A percentile compares a stretch with the other conserved stretches of the same genome.
Evolutionary conservation across 1,140 invertebrate species (phyloP).

Genomic region (Eumaeus atala): DNA sequence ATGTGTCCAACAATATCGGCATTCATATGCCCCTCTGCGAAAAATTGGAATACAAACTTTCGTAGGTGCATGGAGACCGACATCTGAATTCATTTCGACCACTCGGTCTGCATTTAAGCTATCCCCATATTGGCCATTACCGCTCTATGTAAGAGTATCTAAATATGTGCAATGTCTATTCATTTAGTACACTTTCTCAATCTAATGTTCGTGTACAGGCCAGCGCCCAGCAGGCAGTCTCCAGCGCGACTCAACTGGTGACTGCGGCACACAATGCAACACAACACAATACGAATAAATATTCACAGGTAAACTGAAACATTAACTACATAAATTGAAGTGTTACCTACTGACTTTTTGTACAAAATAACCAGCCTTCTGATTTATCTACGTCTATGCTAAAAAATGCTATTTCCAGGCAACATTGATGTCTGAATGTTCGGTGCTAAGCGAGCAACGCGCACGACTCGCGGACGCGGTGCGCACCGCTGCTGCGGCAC

Average conservation of each 20-base stretch:
- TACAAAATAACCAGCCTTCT: too few species aligned
- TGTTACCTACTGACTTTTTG: too few species aligned
- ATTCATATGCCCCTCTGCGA: too few species aligned
- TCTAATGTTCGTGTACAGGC: constrained; percentile 43
- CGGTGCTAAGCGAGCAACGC: constrained; percentile 85
- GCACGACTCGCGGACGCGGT: constrained; percentile 88
- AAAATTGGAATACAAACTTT: too few species aligned
- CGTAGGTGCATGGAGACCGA: too few species aligned
- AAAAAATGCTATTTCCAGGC: constrained; percentile 68
- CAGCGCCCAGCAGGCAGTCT: constrained; percentile 90
- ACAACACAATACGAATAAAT: constrained; percentile 81
- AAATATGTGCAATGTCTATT: too few species aligned
- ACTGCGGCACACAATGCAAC: constrained; percentile 86
- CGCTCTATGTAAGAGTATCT: too few species aligned
- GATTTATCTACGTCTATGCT: too few species aligned
- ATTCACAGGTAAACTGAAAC: constrained; percentile 60
- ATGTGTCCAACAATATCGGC: not conserved
- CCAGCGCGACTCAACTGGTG: constrained; percentile 93
- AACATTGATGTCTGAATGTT: constrained; percentile 85
- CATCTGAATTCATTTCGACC: too few species aligned
- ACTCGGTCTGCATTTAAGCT: too few species aligned
- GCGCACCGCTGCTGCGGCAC: constrained; percentile 81
- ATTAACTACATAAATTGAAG: too few species aligned
- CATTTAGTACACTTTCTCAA: not conserved
- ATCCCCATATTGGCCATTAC: too few species aligned